These are phyloP conservation scores for Notiomystis cincta DNA, from an alignment of 2,113 vertebrate species.

Conservation along the genomic window DNA sequence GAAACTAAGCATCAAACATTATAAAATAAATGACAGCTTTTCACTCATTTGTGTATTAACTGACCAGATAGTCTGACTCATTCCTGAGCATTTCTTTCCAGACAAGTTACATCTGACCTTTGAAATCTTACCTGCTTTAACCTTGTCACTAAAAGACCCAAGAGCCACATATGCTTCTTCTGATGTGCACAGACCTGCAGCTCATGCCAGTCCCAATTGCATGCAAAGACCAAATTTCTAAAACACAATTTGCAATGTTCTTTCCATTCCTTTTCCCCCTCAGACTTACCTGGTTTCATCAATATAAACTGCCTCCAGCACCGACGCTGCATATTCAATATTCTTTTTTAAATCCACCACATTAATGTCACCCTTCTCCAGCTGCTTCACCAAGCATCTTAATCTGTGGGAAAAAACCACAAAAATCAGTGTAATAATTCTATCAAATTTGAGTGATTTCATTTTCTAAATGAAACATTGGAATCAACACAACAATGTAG, in stretches of 20 bases:
- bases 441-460: not conserved
- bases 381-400: conserved; percentile 91
- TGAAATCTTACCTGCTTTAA: not conserved
- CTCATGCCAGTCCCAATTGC: not conserved
- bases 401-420: conserved; percentile 73
- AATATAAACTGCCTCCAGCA: conserved; percentile 93
- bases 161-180: not conserved
- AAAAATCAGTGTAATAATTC: not conserved
- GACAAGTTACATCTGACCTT: not conserved
- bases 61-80: not conserved
- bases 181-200: not conserved
- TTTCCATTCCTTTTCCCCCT: not conserved
- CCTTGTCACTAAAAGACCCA: not conserved
- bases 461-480: not conserved
- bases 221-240: not conserved
- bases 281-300: conserved; percentile 90
- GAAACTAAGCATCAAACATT: not conserved
- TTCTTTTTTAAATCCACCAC: conserved; percentile 91
- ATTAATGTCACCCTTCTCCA: conserved; percentile 92
- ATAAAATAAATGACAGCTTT: conserved; percentile 1
- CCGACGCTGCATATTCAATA: conserved; percentile 92
- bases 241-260: not conserved
- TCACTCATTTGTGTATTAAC: not conserved
- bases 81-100: not conserved
- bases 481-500: not conserved